Conservation (phyloP, 2,888 invertebrate species). For the Lapara coniferarum region DNA sequence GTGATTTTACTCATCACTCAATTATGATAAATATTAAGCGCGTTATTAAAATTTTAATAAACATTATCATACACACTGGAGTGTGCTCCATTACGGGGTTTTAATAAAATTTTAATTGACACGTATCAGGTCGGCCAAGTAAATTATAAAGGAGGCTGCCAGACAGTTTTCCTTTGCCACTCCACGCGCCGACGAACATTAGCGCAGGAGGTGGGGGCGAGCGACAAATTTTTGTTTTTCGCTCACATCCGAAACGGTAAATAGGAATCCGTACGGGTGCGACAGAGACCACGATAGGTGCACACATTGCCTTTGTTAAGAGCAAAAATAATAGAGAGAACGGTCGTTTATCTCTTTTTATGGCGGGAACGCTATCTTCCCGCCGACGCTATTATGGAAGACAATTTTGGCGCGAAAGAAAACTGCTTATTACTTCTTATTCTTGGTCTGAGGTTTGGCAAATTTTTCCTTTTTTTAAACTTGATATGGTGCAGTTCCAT, state of each 20-base stretch:
- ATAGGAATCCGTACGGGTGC: slow-evolving; percentile 44
- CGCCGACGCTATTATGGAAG: slow-evolving; percentile 80
- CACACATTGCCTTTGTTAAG: slow-evolving; percentile 82
- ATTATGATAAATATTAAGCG: slow-evolving; percentile 43
- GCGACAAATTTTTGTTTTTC: slow-evolving; percentile 80
- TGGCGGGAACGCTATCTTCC: slow-evolving; percentile 79
- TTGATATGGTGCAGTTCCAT: slow-evolving; percentile 32
- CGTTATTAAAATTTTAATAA: slow-evolving; percentile 74
- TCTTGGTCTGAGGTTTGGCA: slow-evolving; percentile 67
- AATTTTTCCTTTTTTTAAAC: slow-evolving; percentile 41
- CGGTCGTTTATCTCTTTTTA: slow-evolving; percentile 84
- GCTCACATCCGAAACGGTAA: slow-evolving; percentile 62
- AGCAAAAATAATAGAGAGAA: slow-evolving; percentile 83
- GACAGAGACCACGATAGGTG: slow-evolving; percentile 77
- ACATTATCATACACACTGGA: slow-evolving; percentile 62
- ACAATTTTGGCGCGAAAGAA: slow-evolving; percentile 84
- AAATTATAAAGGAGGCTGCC: slow-evolving; percentile 77
- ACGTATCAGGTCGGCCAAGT: slow-evolving; percentile 77
- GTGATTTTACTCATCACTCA: background rate
- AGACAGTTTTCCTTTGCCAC: slow-evolving; percentile 63
- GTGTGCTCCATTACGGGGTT: slow-evolving; percentile 60
- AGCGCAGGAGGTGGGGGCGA: slow-evolving; percentile 69
- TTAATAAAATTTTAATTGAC: slow-evolving; percentile 82
- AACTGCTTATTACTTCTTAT: slow-evolving; percentile 83
- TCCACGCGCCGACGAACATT: slow-evolving; percentile 63